phyloP scores from a whole-genome alignment of 2,888 invertebrate genomes.

The Mayetiola destructor region DNA sequence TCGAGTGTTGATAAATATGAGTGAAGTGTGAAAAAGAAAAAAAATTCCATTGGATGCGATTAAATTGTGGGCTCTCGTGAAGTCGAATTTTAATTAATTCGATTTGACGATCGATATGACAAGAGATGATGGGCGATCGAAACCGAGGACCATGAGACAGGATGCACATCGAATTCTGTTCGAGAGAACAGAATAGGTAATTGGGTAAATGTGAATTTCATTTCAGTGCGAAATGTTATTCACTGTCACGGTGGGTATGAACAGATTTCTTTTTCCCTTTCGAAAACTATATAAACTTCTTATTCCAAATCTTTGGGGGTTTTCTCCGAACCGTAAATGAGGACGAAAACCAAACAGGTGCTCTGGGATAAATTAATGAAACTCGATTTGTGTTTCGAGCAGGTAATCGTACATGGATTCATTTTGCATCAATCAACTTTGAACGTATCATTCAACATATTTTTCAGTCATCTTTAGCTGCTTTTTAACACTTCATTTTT shows the following conservation, averaged over 20 bases:
- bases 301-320: not conserved
- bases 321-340: not conserved
- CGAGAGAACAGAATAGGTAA: not conserved
- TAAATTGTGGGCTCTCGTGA: not conserved
- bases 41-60: too few species aligned
- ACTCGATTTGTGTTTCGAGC: not conserved
- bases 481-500: not conserved
- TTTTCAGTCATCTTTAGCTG: too few species aligned
- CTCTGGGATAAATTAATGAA: not conserved
- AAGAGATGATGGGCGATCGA: not conserved
- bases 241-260: constrained; percentile 6
- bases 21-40: constrained; percentile 9
- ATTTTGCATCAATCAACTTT: constrained; percentile 12
- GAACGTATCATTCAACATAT: not conserved
- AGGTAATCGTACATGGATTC: too few species aligned
- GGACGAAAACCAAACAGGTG: not conserved
- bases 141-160: too few species aligned
- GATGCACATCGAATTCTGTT: not conserved
- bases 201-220: not conserved
- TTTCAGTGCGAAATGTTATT: not conserved
- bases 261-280: constrained; percentile 3
- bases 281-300: not conserved
- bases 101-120: not conserved
- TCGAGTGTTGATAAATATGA: too few species aligned
- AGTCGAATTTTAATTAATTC: constrained; percentile 9